These are phyloP conservation scores for Nesometra sesokonis DNA, from an alignment of 35 echinoderm and acorn worm genomes.

Conservation along the genomic window DNA sequence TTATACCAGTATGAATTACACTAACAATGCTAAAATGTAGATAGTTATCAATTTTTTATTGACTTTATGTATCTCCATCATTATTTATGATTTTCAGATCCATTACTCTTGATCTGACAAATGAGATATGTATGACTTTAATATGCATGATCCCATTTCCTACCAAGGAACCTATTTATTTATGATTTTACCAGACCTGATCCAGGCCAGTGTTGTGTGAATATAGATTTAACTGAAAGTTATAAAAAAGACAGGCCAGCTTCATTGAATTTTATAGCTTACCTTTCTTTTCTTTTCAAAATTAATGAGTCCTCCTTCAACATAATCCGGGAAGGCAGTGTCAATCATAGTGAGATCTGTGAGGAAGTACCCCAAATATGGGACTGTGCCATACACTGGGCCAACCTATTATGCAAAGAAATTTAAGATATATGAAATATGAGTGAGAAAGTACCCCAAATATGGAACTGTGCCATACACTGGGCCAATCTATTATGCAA, in stretches of 20 bases:
- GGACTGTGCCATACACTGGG: conserved; percentile 75
- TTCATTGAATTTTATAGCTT: background rate
- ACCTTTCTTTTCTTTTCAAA: conserved; percentile 99
- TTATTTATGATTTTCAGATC: too few relatives aligned
- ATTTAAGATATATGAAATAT: background rate
- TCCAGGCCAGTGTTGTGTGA: too few relatives aligned
- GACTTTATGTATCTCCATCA: too few relatives aligned
- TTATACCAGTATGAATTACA: too few relatives aligned
- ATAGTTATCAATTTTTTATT: too few relatives aligned
- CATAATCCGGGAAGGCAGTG: conserved; percentile 64
- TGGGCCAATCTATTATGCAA: background rate
- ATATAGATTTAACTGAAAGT: too few relatives aligned
- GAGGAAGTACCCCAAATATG: conserved; percentile 88
- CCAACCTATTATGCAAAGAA: background rate
- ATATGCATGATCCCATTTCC: too few relatives aligned
- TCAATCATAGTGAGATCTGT: conserved; percentile 95
- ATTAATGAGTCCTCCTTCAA: conserved; percentile 61
- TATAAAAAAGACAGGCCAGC: background rate
- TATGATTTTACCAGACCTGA: too few relatives aligned
- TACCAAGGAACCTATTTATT: too few relatives aligned
- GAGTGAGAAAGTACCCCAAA: conserved; percentile 87
- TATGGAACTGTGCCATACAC: conserved; percentile 93
- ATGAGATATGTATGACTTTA: too few relatives aligned
- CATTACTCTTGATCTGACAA: too few relatives aligned
- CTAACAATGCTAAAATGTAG: too few relatives aligned